Base-by-base conservation (phyloP, 2,113 vertebrate genomes). In the Eurypyga helias region DNA sequence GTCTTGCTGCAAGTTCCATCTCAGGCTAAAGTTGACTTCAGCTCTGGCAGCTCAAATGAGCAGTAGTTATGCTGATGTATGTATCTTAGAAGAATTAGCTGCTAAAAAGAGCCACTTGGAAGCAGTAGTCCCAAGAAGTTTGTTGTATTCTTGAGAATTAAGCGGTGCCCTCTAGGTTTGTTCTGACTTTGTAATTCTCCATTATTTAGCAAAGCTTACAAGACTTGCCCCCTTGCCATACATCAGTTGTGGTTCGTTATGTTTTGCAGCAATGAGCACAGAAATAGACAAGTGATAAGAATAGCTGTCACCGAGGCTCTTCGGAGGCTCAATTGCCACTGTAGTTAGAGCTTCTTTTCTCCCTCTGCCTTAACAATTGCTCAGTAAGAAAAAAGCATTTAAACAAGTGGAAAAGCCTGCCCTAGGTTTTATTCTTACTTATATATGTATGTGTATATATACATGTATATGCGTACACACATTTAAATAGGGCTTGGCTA, bases 151-250 rank as follows among this genome's bases (percentile, higher is more conserved):
- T 55, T 55, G 65, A 89, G 70, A 92, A 60, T 66, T 33, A 86
- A 65, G 80, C 46, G 66, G 62, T 89, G 83, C 67, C 86, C 83
- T 95, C 72, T 78, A 75, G 83, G 80, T 92, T 78, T 71, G 60
- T 86, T 91, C 89, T 84, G 83, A 69, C 72, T 94, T 84, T 51
- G 57, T 75, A 66, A 71, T 87, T 86, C 76, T 83, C 54, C 38
- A 28, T 57, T 89, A 49, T 38, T 95, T 77, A 90, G 86, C 43
- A 89, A 92, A 92, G 66, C 88, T 88, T 90, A 61, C 25, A 92
- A 83, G 89, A 77, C 49, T 48, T 77, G 49, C 49, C 62, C 71
- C 92, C 41, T 76, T 86, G 58, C 58, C 71, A 43, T 26, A 0
- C n/a, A 87, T 72, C 75, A 54, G 0, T 75, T 36, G 69, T 57